Conservation (phyloP, 2,113 vertebrate genomes). For the Ifrita kowaldi region DNA sequence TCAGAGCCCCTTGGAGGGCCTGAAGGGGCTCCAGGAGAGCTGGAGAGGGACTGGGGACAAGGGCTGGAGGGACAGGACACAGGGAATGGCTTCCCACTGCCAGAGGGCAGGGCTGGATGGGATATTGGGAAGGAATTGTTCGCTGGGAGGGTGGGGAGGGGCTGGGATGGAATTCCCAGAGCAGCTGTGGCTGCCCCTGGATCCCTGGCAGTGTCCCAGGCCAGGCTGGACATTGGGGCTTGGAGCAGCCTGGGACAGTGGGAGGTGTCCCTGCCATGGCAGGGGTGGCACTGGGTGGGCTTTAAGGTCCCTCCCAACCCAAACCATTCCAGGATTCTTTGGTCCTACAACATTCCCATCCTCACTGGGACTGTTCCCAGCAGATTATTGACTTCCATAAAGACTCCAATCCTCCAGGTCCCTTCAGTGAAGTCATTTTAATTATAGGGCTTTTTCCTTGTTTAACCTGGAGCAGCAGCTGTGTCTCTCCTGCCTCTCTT, state of each 20-base stretch:
- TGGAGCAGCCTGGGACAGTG: background rate
- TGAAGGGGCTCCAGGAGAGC: background rate
- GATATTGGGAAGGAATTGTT: background rate
- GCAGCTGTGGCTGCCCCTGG: background rate
- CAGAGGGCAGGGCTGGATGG: background rate
- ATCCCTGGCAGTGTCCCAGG: background rate
- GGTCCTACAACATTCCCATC: background rate
- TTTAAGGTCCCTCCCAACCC: background rate
- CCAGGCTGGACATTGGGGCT: background rate
- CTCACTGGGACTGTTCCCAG: background rate
- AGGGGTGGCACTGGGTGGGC: rapidly evolving
- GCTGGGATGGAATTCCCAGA: background rate
- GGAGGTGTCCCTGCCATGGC: background rate
- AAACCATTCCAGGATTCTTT: background rate
- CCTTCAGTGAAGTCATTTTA: background rate
- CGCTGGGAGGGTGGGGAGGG: background rate
- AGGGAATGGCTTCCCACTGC: background rate
- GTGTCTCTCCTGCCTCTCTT: background rate
- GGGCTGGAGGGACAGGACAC: rapidly evolving
- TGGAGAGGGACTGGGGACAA: background rate
- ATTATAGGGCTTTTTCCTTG: background rate
- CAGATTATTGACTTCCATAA: background rate
- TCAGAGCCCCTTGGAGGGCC: background rate
- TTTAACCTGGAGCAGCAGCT: background rate
- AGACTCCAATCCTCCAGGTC: background rate